A percentile compares a stretch with the other conserved stretches of the same genome.
Evolutionary conservation across 2,113 vertebrate species (phyloP).

Genomic region (Cyanoderma ruficeps): DNA sequence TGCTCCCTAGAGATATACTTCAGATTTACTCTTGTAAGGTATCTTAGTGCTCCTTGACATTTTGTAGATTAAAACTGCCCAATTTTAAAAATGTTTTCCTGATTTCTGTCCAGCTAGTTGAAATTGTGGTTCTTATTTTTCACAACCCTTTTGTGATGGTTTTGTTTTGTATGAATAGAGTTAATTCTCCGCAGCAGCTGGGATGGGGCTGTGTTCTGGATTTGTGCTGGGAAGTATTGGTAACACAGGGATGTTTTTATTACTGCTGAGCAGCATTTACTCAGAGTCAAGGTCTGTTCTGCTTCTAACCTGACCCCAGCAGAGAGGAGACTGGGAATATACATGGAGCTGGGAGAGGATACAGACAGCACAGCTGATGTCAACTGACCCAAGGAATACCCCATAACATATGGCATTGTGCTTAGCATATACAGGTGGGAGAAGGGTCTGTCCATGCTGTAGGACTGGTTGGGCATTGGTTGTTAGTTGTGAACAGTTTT

Average conservation of each 20-base stretch:
- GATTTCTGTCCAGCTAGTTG: background rate
- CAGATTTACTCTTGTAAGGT: background rate
- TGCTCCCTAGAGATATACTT: background rate
- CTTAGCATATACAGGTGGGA: background rate
- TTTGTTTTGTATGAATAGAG: background rate
- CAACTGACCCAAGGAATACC: background rate
- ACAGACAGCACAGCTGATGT: background rate
- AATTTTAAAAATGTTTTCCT: background rate
- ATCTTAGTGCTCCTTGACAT: background rate
- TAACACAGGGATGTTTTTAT: background rate
- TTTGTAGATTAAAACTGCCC: background rate
- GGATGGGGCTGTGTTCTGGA: background rate
- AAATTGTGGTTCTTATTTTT: background rate
- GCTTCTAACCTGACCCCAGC: background rate
- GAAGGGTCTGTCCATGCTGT: background rate
- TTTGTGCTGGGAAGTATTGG: background rate
- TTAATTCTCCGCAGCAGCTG: background rate
- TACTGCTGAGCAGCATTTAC: background rate
- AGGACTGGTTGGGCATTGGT: background rate
- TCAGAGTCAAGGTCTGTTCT: background rate
- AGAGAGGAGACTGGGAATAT: background rate
- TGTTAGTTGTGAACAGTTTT: background rate
- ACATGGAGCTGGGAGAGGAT: background rate
- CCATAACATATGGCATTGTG: too few species aligned
- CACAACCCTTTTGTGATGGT: background rate